Evolutionary conservation across 2,797 vertebrate species (phyloP).

Genomic region (Malurus splendens): DNA sequence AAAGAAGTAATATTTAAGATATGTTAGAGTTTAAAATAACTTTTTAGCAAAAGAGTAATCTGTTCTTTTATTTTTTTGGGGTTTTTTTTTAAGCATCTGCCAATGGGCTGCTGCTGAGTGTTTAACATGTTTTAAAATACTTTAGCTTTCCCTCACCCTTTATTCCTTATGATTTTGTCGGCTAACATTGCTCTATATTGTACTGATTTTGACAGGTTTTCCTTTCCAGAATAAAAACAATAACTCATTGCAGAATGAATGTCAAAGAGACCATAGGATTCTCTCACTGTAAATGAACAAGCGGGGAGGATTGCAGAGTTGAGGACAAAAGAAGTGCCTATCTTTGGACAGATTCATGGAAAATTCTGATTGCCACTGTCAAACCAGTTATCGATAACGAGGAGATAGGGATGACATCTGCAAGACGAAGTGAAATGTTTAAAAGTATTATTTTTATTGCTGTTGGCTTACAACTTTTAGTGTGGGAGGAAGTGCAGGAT

Average conservation of each 20-base stretch:
- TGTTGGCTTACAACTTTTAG: neutral
- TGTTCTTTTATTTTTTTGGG: neutral
- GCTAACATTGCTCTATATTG: neutral
- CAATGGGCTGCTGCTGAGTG: neutral
- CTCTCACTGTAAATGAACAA: neutral
- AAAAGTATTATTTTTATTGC: neutral
- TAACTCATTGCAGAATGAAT: neutral
- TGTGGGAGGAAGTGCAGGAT: neutral
- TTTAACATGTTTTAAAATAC: neutral
- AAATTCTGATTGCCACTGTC: neutral
- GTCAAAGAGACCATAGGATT: neutral
- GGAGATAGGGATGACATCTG: neutral
- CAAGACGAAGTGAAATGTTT: neutral
- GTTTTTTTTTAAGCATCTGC: neutral
- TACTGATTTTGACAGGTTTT: neutral
- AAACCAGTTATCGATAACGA: neutral
- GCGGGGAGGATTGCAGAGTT: neutral
- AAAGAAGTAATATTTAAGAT: neutral
- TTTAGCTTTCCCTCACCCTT: neutral
- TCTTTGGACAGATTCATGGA: fast-evolving
- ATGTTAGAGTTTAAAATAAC: neutral
- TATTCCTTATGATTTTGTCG: neutral
- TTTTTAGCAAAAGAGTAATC: neutral
- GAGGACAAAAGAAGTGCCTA: neutral
- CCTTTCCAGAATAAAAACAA: neutral